Conservation (phyloP, 1,140 invertebrate genomes). For the Drosophila orena region DNA sequence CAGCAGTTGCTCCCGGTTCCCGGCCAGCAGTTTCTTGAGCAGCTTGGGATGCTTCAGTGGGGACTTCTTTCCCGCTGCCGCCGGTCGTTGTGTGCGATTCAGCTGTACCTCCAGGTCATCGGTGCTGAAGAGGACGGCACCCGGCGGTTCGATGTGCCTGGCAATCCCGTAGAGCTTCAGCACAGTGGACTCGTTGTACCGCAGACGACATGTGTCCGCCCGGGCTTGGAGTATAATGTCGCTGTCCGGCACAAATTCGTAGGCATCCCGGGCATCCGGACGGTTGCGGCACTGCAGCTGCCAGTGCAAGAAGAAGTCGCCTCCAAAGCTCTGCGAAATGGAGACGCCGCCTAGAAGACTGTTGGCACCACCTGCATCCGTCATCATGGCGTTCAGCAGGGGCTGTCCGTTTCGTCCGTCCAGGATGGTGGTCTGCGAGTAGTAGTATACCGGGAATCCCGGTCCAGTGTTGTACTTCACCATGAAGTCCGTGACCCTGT, state of each 20-base stretch:
- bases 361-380: slow-evolving; percentile 89
- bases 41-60: slow-evolving; percentile 83
- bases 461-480: slow-evolving; percentile 92
- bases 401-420: slow-evolving; percentile 89
- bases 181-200: slow-evolving; percentile 89
- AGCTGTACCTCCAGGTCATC: slow-evolving; percentile 81
- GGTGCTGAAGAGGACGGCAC: slow-evolving; percentile 89
- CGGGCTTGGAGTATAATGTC: slow-evolving; percentile 88
- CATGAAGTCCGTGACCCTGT: slow-evolving; percentile 93
- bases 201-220: slow-evolving; percentile 89
- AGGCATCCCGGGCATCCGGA: slow-evolving; percentile 88
- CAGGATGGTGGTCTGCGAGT: slow-evolving; percentile 89
- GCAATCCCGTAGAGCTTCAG: slow-evolving; percentile 90
- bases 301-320: slow-evolving; percentile 84
- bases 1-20: slow-evolving; percentile 70
- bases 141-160: slow-evolving; percentile 89
- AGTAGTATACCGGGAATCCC: slow-evolving; percentile 91
- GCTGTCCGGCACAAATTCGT: slow-evolving; percentile 88
- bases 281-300: slow-evolving; percentile 79
- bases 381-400: slow-evolving; percentile 87
- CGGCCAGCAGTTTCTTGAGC: slow-evolving; percentile 76
- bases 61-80: slow-evolving; percentile 63
- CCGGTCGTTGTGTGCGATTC: slow-evolving; percentile 73
- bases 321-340: slow-evolving; percentile 81
- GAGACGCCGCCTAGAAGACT: slow-evolving; percentile 80